Conservation (phyloP, 1,140 invertebrate species). For the Ceratitis capitata region DNA sequence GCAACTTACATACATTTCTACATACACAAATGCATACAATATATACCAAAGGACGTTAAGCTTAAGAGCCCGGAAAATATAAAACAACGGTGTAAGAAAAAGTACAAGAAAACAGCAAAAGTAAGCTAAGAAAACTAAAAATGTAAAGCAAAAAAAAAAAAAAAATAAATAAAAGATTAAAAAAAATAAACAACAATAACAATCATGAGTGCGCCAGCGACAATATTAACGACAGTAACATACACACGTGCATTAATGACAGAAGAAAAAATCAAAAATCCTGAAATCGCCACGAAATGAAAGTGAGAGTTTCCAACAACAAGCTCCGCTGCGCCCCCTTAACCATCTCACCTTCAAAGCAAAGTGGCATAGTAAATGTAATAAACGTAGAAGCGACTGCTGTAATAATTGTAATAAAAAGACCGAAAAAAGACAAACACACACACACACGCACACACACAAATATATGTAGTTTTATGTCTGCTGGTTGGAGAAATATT, state of each 20-base stretch:
- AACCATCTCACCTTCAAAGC: not conserved
- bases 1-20: too few relatives aligned
- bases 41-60: not conserved
- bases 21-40: too few relatives aligned
- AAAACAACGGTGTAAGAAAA: slow-evolving; percentile 15
- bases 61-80: slow-evolving; percentile 21
- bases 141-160: not conserved
- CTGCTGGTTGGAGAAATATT: too few relatives aligned
- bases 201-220: slow-evolving; percentile 23
- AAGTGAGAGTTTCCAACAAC: slow-evolving; percentile 33
- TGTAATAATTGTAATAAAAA: not conserved
- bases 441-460: too few relatives aligned
- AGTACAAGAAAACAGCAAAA: not conserved
- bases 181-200: slow-evolving; percentile 11
- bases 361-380: not conserved
- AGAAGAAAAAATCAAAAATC: not conserved
- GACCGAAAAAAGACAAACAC: not conserved
- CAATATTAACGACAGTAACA: slow-evolving; percentile 38
- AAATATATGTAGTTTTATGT: not conserved
- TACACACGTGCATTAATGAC: not conserved
- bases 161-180: too few relatives aligned
- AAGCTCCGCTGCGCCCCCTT: not conserved
- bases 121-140: not conserved
- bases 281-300: slow-evolving; percentile 37
- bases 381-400: not conserved